Evolutionary conservation across 2,113 vertebrate species (phyloP).

Genomic region (Chaetodon auriga): DNA sequence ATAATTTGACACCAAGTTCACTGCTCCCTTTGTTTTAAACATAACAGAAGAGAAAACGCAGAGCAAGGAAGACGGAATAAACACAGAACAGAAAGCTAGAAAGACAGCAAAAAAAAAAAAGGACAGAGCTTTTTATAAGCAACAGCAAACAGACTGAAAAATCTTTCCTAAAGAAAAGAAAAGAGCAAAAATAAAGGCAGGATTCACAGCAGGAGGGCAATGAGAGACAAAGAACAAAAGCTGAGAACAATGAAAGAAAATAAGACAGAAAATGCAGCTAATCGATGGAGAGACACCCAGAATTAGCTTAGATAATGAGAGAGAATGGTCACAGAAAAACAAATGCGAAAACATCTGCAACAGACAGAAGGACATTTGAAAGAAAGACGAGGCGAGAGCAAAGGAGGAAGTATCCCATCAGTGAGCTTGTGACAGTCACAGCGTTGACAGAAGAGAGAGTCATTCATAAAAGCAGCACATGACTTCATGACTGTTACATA

Average conservation of each 20-base stretch:
- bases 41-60: conserved; percentile 15
- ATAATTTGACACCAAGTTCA: conserved; percentile 45
- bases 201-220: not conserved
- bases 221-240: conserved; percentile 2
- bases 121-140: not conserved
- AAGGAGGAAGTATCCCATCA: conserved; percentile 67
- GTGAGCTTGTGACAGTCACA: conserved; percentile 80
- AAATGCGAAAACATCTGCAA: conserved; percentile 24
- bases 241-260: not conserved
- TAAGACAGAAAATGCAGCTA: not conserved
- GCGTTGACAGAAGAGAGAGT: conserved; percentile 69
- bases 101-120: not conserved
- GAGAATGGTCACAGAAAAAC: conserved; percentile 3
- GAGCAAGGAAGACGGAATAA: conserved; percentile 12
- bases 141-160: not conserved
- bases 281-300: not conserved
- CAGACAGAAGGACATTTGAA: conserved; percentile 26
- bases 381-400: conserved; percentile 18
- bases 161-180: not conserved
- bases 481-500: conserved; percentile 73
- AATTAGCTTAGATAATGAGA: not conserved
- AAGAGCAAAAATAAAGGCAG: not conserved
- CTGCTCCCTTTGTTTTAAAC: conserved; percentile 51
- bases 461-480: conserved; percentile 82
- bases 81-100: not conserved